These are phyloP conservation scores for Solenopsis invicta DNA, from an alignment of 1,140 invertebrate genomes.

Conservation along the genomic window DNA sequence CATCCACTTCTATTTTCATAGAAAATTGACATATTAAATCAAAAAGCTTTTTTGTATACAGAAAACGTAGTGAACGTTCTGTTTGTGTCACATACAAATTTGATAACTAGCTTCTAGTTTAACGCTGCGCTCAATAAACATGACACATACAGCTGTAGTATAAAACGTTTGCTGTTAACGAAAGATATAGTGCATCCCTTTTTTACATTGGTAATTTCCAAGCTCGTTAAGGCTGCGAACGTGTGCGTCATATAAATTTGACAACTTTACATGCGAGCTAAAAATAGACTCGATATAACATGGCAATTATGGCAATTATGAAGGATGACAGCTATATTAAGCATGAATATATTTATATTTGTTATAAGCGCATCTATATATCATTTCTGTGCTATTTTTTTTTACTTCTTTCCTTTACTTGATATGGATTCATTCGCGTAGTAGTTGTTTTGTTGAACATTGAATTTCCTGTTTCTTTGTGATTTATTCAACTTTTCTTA, in stretches of 20 bases:
- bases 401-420: neutral
- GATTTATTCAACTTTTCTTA: slow-evolving; percentile 65
- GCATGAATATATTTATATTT: slow-evolving; percentile 7
- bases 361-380: neutral
- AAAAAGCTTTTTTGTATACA: slow-evolving; percentile 50
- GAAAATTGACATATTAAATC: slow-evolving; percentile 36
- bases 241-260: slow-evolving; percentile 54
- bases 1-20: slow-evolving; percentile 16
- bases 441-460: slow-evolving; percentile 62
- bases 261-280: slow-evolving; percentile 20
- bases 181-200: slow-evolving; percentile 50
- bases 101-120: slow-evolving; percentile 61
- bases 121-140: slow-evolving; percentile 51
- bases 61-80: slow-evolving; percentile 49
- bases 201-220: slow-evolving; percentile 56
- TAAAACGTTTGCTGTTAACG: slow-evolving; percentile 48
- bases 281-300: slow-evolving; percentile 18
- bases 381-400: neutral
- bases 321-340: slow-evolving; percentile 14
- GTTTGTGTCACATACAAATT: slow-evolving; percentile 61
- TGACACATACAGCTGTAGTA: slow-evolving; percentile 42
- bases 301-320: slow-evolving; percentile 22
- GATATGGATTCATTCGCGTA: neutral
- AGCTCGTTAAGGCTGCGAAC: slow-evolving; percentile 55
- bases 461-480: slow-evolving; percentile 53